Conservation (phyloP, 2,113 vertebrate genomes). For the Oncorhynchus nerka region DNA sequence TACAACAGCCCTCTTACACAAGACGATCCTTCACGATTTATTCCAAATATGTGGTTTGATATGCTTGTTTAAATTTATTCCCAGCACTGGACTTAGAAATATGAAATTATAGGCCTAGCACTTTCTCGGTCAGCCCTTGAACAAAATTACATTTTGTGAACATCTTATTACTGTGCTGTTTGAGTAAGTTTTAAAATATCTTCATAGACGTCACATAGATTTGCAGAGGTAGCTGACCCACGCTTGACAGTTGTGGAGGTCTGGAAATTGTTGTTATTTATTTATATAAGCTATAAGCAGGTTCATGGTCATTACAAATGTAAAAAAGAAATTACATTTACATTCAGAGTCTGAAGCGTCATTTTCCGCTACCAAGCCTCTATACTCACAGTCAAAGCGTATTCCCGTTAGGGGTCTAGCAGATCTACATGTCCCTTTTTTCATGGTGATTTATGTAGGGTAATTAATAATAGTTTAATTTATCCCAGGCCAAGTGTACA, state of each 20-base stretch:
- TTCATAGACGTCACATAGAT: neutral
- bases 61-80: constrained; percentile 3
- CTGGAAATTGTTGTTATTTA: no score
- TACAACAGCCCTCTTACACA: constrained; percentile 19
- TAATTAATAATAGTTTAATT: constrained; percentile 74
- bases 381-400: neutral
- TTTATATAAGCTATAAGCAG: neutral
- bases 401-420: constrained; percentile 56
- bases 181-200: neutral
- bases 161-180: neutral
- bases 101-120: neutral
- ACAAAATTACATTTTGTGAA: neutral
- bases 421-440: constrained; percentile 15
- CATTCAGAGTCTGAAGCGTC: neutral
- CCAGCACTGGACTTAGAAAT: neutral
- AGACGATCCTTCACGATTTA: constrained; percentile 31
- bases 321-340: neutral
- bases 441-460: constrained; percentile 59
- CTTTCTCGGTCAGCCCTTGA: neutral
- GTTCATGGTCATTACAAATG: neutral
- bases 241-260: neutral
- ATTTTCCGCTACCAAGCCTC: no score
- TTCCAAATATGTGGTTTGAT: constrained; percentile 3
- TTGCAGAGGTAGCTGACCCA: neutral
- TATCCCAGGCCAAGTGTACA: constrained; percentile 62